Conservation (phyloP, 1,140 invertebrate genomes). For the Phenacoccus solenopsis region DNA sequence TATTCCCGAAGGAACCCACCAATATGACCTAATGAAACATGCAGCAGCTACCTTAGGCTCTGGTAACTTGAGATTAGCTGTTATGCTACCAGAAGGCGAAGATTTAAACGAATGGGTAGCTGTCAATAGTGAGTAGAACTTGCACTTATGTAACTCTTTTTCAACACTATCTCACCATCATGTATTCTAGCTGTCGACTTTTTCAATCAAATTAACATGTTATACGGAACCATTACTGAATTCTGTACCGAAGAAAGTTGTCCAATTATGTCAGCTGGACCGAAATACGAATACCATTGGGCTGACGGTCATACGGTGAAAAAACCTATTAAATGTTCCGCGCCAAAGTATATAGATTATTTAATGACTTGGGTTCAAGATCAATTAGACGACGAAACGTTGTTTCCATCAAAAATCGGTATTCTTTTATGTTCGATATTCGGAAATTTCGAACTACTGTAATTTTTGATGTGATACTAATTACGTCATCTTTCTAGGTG, state of each 20-base stretch:
- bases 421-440: constrained; percentile 29
- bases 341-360: constrained; percentile 98
- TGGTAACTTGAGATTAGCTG: constrained; percentile 88
- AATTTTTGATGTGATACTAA: neutral
- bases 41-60: constrained; percentile 95
- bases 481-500: constrained; percentile 48
- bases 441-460: too few species aligned
- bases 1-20: constrained; percentile 96
- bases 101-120: constrained; percentile 99
- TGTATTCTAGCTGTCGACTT: constrained; percentile 84
- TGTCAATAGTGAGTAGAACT: constrained; percentile 78
- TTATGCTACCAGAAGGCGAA: constrained; percentile 95
- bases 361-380: constrained; percentile 99
- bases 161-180: neutral
- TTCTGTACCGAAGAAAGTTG: constrained; percentile 98
- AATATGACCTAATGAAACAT: constrained; percentile 99
- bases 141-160: neutral
- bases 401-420: constrained; percentile 99
- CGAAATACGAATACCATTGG: constrained; percentile 99
- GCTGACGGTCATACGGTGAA: constrained; percentile 96
- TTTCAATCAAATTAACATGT: constrained; percentile 99
- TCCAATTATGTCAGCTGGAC: constrained; percentile 93
- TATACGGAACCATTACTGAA: constrained; percentile 98
- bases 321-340: constrained; percentile 98
- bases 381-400: constrained; percentile 93